These are phyloP conservation scores for Hoplias malabaricus DNA, from an alignment of 2,113 vertebrate species.

Conservation along the genomic window DNA sequence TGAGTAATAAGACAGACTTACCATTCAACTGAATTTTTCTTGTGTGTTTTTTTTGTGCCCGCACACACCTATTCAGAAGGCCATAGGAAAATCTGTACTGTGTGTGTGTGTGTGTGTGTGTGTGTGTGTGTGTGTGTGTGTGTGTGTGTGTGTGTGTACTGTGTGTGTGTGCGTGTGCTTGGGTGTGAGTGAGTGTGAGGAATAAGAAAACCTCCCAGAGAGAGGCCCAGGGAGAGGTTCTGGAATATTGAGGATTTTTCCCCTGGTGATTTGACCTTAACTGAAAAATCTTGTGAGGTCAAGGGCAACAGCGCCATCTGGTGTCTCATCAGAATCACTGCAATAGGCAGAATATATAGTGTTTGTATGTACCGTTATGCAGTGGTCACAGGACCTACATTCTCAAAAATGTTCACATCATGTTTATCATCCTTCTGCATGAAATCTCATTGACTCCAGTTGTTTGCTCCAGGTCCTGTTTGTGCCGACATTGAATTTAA, in stretches of 20 bases:
- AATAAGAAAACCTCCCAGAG: constrained; percentile 3
- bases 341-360: neutral
- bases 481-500: neutral
- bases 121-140: constrained; percentile 2
- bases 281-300: constrained; percentile 9
- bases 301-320: constrained; percentile 49
- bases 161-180: constrained; percentile 5
- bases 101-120: neutral
- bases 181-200: constrained; percentile 10
- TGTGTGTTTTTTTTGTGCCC: neutral
- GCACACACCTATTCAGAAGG: constrained; percentile 12
- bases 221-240: constrained; percentile 1
- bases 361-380: no score
- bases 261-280: constrained; percentile 29
- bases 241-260: constrained; percentile 8
- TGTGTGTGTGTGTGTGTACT: neutral
- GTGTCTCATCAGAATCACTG: constrained; percentile 33
- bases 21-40: neutral
- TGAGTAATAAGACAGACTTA: neutral
- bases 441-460: neutral
- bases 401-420: neutral
- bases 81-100: neutral
- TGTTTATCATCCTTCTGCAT: neutral
- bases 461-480: no score
- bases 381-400: neutral